Percentiles rank a stretch among this genome's conserved stretches.
Conservation (phyloP, 2,888 invertebrate species). For the Heteropelma amictum region DNA sequence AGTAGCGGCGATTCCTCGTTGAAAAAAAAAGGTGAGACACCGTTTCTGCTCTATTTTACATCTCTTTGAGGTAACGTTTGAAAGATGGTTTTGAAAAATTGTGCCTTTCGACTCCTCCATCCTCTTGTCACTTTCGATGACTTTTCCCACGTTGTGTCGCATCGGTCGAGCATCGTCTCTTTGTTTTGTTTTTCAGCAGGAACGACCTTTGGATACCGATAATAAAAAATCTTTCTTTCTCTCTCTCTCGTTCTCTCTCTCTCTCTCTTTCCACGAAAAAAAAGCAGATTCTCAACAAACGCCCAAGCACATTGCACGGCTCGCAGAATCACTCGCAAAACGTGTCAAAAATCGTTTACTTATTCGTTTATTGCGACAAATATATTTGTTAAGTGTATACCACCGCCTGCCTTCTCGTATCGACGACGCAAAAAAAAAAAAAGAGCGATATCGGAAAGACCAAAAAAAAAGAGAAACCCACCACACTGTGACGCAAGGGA, state of each 20-base stretch:
- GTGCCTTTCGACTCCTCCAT: not conserved
- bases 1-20: constrained; percentile 10
- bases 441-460: not conserved
- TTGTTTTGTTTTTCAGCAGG: not conserved
- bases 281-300: constrained; percentile 53
- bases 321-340: constrained; percentile 63
- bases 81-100: not conserved
- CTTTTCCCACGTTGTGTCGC: not conserved
- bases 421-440: constrained; percentile 60
- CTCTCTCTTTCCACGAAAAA: not conserved
- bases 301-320: constrained; percentile 73
- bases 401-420: constrained; percentile 69
- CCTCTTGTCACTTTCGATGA: not conserved
- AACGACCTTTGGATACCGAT: not conserved
- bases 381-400: constrained; percentile 60
- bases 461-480: constrained; percentile 19
- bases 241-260: not conserved
- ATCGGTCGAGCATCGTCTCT: no score
- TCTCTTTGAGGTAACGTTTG: no score
- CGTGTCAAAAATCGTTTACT: constrained; percentile 42
- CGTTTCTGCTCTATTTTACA: constrained; percentile 38
- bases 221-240: not conserved
- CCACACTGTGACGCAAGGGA: constrained; percentile 31
- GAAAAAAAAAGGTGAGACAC: constrained; percentile 46
- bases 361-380: constrained; percentile 43